phyloP scores from a whole-genome alignment of 2,797 vertebrate species.

The Pristis pectinata region DNA sequence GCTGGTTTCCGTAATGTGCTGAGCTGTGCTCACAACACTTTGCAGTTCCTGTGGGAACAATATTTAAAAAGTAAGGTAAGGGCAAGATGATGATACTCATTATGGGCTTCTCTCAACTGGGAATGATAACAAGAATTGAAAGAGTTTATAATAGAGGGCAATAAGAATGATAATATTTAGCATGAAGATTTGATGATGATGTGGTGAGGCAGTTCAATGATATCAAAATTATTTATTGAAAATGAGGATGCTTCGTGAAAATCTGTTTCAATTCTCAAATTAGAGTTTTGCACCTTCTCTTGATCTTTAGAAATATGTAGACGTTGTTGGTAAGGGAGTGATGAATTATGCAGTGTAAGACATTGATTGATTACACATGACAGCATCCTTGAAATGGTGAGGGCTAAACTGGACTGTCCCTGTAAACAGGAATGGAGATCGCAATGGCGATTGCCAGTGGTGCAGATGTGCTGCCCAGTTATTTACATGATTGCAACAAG shows the following conservation, averaged over 20 bases:
- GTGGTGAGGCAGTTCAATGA: neutral
- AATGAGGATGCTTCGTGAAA: neutral
- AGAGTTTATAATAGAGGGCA: neutral
- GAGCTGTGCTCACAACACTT: too few relatives aligned
- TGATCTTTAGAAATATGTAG: too few relatives aligned
- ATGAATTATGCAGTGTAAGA: neutral
- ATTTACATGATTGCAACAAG: too few relatives aligned
- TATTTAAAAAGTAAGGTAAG: neutral
- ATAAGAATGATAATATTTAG: neutral
- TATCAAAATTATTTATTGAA: neutral
- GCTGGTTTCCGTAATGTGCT: too few relatives aligned
- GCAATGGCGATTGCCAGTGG: too few relatives aligned
- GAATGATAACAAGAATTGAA: neutral
- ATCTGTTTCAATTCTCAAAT: neutral
- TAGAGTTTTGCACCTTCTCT: neutral
- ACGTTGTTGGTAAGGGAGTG: neutral
- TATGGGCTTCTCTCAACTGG: neutral
- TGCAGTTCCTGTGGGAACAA: neutral
- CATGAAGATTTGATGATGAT: neutral
- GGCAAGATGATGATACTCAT: neutral
- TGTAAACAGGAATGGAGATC: too few relatives aligned
- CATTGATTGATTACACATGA: neutral
- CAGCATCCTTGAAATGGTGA: slow-evolving; percentile 1
- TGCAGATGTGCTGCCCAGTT: too few relatives aligned
- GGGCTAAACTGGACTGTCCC: too few relatives aligned